Conservation (phyloP, 2,797 vertebrate species). For the Darevskia mixta region DNA sequence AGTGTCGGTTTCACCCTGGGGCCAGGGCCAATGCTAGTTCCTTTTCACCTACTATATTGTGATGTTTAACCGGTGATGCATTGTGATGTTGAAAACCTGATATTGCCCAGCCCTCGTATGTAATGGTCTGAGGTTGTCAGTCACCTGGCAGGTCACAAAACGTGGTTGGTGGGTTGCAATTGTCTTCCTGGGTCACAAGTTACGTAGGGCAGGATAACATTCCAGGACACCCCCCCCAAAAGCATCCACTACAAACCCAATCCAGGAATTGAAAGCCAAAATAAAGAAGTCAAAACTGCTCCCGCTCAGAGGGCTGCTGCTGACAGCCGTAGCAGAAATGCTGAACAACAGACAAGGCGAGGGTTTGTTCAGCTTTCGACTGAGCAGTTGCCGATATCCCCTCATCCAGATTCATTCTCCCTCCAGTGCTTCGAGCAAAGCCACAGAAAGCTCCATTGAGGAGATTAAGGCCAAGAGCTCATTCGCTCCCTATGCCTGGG, state of each 20-base stretch:
- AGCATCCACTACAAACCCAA: neutral
- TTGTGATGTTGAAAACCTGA: too few relatives aligned
- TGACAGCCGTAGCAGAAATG: neutral
- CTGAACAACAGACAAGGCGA: constrained; percentile 17
- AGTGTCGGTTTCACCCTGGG: too few relatives aligned
- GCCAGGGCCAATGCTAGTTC: too few relatives aligned
- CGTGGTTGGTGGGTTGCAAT: neutral
- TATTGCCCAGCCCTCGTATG: too few relatives aligned
- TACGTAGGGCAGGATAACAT: too few relatives aligned
- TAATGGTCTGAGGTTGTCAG: too few relatives aligned
- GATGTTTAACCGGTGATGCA: too few relatives aligned
- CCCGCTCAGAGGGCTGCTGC: neutral
- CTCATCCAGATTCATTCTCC: neutral
- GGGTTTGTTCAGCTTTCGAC: constrained; percentile 19
- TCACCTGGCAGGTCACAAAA: neutral
- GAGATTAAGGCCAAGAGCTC: neutral
- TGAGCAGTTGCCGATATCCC: neutral
- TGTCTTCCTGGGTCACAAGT: neutral
- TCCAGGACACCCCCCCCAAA: neutral
- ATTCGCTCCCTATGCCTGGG: neutral
- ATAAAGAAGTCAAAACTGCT: neutral
- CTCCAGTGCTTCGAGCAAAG: constrained; percentile 28
- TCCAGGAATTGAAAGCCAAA: neutral
- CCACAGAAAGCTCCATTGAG: neutral
- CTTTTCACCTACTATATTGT: too few relatives aligned